These are phyloP conservation scores for Beris morrisii DNA, from an alignment of 2,888 invertebrate species.

Conservation along the genomic window DNA sequence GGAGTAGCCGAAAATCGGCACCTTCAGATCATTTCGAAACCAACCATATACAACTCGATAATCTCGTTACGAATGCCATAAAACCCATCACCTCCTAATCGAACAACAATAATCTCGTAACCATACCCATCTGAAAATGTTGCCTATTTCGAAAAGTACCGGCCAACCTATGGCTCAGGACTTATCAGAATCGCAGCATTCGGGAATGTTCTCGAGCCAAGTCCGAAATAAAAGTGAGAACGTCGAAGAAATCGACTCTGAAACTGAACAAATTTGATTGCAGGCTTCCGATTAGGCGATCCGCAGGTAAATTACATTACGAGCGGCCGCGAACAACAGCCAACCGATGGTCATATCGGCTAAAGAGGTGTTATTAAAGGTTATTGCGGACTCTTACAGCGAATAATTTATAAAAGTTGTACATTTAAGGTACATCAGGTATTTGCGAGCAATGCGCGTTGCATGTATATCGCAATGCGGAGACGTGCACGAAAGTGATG, in stretches of 20 bases:
- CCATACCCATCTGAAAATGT: too few relatives aligned
- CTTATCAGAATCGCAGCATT: conserved; percentile 31
- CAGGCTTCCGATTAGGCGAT: conserved; percentile 35
- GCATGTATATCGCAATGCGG: conserved; percentile 1
- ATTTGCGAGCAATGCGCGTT: neutral
- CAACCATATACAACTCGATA: too few relatives aligned
- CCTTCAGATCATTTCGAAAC: too few relatives aligned
- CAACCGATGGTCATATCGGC: conserved; percentile 31
- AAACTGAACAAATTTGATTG: conserved; percentile 35
- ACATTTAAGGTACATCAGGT: neutral
- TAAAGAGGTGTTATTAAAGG: conserved; percentile 39
- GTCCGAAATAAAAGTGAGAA: conserved; percentile 18
- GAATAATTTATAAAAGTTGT: conserved; percentile 30
- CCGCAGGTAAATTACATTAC: conserved; percentile 31
- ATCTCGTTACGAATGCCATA: too few relatives aligned
- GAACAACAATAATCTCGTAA: too few relatives aligned
- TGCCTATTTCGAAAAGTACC: too few relatives aligned
- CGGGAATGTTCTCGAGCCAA: conserved; percentile 23
- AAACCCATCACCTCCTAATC: too few relatives aligned
- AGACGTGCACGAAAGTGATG: conserved; percentile 33
- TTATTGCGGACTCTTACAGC: conserved; percentile 35
- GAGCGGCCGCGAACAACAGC: conserved; percentile 16
- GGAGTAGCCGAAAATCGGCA: too few relatives aligned
- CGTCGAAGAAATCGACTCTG: conserved; percentile 28
- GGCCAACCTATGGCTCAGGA: conserved; percentile 11